A percentile compares a stretch with the other conserved stretches of the same genome.
Evolutionary conservation across 2,113 vertebrate genomes (phyloP).

Genomic region (Forbesichthys agassizii): DNA sequence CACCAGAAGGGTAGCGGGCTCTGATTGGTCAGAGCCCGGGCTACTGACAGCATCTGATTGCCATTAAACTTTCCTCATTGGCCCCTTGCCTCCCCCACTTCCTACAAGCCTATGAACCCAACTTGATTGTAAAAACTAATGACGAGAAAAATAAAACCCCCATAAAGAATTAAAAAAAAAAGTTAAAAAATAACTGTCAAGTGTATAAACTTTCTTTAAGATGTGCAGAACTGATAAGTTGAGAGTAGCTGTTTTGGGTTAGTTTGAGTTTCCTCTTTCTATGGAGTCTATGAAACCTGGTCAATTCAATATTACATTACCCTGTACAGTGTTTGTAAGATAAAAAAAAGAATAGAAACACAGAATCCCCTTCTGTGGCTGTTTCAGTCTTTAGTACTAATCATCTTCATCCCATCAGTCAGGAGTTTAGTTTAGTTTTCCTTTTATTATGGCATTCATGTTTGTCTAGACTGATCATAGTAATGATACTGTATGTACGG

Average conservation of each 20-base stretch:
- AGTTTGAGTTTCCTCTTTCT: slow-evolving; percentile 71
- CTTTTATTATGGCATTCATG: slow-evolving; percentile 33
- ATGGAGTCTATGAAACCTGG: slow-evolving; percentile 73
- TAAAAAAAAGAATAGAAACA: slow-evolving; percentile 55
- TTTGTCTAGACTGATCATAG: slow-evolving; percentile 44
- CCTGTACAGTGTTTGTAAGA: slow-evolving; percentile 79
- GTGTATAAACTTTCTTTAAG: slow-evolving; percentile 79
- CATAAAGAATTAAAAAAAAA: slow-evolving; percentile 41
- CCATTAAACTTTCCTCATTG: neutral
- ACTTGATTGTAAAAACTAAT: slow-evolving; percentile 73
- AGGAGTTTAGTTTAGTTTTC: slow-evolving; percentile 47
- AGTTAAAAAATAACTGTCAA: slow-evolving; percentile 40
- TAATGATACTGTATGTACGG: slow-evolving; percentile 18
- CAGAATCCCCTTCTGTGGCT: slow-evolving; percentile 61
- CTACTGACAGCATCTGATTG: slow-evolving; percentile 1
- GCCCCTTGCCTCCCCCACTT: neutral
- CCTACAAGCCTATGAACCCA: slow-evolving; percentile 52
- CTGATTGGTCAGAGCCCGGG: neutral
- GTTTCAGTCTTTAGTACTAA: slow-evolving; percentile 59
- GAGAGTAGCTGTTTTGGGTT: slow-evolving; percentile 73
- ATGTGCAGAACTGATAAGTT: slow-evolving; percentile 72
- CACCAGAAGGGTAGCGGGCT: slow-evolving; percentile 17
- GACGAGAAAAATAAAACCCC: slow-evolving; percentile 52
- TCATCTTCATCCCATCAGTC: slow-evolving; percentile 49
- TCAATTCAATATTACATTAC: slow-evolving; percentile 75